Conservation (phyloP, 2,113 vertebrate genomes). For the Toxotes jaculatrix region DNA sequence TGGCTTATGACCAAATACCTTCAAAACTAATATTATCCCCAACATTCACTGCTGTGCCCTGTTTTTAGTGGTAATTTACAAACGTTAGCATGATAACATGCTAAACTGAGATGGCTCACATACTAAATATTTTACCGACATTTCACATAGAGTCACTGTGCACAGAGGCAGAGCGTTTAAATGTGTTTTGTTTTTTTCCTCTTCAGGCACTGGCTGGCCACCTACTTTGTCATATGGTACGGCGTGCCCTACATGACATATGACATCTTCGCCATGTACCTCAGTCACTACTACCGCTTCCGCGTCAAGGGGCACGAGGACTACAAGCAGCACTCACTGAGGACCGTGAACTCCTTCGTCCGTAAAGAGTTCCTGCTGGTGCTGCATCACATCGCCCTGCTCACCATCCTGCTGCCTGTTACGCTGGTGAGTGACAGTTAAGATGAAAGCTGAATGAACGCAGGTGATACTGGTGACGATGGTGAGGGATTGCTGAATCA, state of each 20-base stretch:
- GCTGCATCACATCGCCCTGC: constrained; percentile 92
- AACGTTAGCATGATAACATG: no score
- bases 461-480: neutral
- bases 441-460: neutral
- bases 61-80: no score
- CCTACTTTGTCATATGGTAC: constrained; percentile 91
- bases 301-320: constrained; percentile 82
- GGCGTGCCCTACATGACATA: constrained; percentile 97
- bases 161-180: neutral
- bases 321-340: constrained; percentile 84
- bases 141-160: no score
- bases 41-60: no score
- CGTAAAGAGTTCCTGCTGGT: constrained; percentile 92
- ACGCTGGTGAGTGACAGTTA: constrained; percentile 86
- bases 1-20: no score
- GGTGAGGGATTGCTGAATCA: neutral
- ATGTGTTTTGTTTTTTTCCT: neutral
- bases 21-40: no score
- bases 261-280: constrained; percentile 95
- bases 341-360: constrained; percentile 88
- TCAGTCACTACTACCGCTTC: constrained; percentile 94
- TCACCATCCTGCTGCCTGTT: constrained; percentile 91
- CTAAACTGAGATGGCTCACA: no score
- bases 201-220: constrained; percentile 93
- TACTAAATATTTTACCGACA: no score